These are phyloP conservation scores for Gallinago media DNA, from an alignment of 2,113 vertebrate species.

Conservation along the genomic window DNA sequence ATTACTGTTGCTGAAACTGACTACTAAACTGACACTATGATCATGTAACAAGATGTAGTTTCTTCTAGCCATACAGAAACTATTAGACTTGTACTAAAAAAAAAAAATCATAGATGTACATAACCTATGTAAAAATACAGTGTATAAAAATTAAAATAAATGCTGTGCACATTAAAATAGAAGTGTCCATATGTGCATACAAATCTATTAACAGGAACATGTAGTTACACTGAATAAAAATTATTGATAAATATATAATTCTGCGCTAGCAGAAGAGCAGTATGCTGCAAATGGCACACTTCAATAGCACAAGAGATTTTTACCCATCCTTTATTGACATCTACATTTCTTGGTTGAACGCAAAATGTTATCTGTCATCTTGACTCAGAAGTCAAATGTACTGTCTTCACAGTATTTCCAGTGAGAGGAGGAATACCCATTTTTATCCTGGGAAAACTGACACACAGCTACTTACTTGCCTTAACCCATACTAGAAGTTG, in stretches of 20 bases:
- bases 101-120: not conserved
- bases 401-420: not conserved
- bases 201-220: not conserved
- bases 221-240: not conserved
- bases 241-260: not conserved
- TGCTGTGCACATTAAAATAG: too few species aligned
- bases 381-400: not conserved
- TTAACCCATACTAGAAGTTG: not conserved
- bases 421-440: not conserved
- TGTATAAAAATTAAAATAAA: not conserved
- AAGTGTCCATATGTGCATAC: not conserved
- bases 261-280: not conserved
- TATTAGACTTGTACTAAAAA: not conserved
- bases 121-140: not conserved
- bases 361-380: not conserved
- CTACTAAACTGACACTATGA: not conserved
- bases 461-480: not conserved
- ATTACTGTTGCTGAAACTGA: not conserved
- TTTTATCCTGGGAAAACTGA: not conserved
- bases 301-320: not conserved
- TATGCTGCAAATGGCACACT: not conserved
- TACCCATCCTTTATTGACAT: not conserved
- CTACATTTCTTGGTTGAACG: not conserved
- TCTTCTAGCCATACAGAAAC: not conserved
- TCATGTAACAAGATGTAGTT: rapidly evolving